phyloP scores from a whole-genome alignment of 2,888 invertebrate genomes.

The Entomobrya multifasciata region DNA sequence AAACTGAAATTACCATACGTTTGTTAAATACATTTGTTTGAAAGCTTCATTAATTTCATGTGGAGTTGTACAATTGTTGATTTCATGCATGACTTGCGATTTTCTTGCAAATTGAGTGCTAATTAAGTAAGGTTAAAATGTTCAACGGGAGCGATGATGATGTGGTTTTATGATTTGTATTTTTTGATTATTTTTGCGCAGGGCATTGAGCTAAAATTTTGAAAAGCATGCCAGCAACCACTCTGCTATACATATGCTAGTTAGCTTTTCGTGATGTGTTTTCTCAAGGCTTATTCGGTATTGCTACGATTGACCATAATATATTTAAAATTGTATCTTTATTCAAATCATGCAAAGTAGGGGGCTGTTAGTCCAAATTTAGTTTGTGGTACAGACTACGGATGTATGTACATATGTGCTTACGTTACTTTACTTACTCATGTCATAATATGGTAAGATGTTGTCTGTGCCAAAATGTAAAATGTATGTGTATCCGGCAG shows the following conservation, averaged over 20 bases:
- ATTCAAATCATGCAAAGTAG: too few relatives aligned
- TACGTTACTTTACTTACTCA: not conserved
- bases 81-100: not conserved
- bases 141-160: not conserved
- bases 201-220: not conserved
- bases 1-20: not conserved
- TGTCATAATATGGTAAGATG: not conserved
- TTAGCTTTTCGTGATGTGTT: too few relatives aligned
- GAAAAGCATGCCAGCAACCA: not conserved
- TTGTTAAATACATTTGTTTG: not conserved
- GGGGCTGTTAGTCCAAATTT: too few relatives aligned
- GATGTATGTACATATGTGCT: too few relatives aligned
- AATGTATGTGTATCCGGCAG: not conserved
- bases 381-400: too few relatives aligned
- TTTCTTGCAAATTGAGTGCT: not conserved
- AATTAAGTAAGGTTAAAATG: constrained; percentile 2
- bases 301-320: too few relatives aligned
- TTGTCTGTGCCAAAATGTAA: not conserved
- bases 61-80: too few relatives aligned
- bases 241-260: not conserved
- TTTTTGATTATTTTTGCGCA: not conserved
- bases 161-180: not conserved
- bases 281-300: too few relatives aligned
- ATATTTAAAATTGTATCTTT: too few relatives aligned
- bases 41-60: not conserved